Evolutionary conservation across 1,140 invertebrate genomes (phyloP).

Genomic region (Magallana angulata): DNA sequence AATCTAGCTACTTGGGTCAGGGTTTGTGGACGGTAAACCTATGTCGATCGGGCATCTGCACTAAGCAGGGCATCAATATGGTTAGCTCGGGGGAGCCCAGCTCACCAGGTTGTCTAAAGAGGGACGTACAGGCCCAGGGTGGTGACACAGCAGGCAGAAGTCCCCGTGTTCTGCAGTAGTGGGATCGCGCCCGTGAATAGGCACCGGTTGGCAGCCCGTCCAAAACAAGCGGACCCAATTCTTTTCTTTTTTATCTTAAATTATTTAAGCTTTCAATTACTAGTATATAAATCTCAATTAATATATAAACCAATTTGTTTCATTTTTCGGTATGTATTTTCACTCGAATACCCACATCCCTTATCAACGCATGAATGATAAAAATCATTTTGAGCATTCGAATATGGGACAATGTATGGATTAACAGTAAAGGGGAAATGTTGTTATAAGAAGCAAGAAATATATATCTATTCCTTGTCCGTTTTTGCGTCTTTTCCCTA

Average conservation of each 20-base stretch:
- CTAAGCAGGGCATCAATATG: conserved; percentile 79
- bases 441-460: too few relatives aligned
- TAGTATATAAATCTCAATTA: too few relatives aligned
- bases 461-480: too few relatives aligned
- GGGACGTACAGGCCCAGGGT: conserved; percentile 96
- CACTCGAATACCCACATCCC: too few relatives aligned
- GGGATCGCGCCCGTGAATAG: conserved; percentile 97
- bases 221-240: conserved; percentile 91
- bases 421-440: too few relatives aligned
- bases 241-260: conserved; percentile 81
- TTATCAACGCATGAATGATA: too few relatives aligned
- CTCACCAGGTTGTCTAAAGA: conserved; percentile 92
- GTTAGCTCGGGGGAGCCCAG: conserved; percentile 87
- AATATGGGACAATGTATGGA: too few relatives aligned
- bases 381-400: too few relatives aligned
- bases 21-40: conserved; percentile 84
- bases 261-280: background rate
- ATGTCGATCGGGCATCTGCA: conserved; percentile 83
- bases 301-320: too few relatives aligned
- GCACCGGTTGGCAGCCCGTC: conserved; percentile 88
- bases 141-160: conserved; percentile 98
- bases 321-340: too few relatives aligned
- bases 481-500: too few relatives aligned
- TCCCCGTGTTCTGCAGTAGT: conserved; percentile 97
- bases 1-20: conserved; percentile 92